These are phyloP conservation scores for Pteronura brasiliensis DNA, from an alignment of 2,113 vertebrate species.

Conservation along the genomic window DNA sequence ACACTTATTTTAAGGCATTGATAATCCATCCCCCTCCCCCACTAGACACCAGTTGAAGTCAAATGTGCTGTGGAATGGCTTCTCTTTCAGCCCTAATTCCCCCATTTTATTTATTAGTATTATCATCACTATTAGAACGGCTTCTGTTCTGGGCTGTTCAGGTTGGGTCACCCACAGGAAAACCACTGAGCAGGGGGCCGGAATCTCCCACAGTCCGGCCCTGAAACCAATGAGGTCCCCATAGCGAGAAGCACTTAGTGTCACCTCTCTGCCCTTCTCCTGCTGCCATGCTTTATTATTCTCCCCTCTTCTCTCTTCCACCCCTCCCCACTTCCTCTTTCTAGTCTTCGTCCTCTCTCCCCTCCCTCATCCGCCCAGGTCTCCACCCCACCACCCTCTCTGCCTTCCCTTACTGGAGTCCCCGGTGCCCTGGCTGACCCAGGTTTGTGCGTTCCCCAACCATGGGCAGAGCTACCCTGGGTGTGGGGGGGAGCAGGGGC, in stretches of 20 bases:
- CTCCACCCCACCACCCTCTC: neutral
- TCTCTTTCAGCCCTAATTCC: conserved; percentile 20
- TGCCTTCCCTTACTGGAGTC: neutral
- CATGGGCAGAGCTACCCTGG: neutral
- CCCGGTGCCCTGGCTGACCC: neutral
- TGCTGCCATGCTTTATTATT: neutral
- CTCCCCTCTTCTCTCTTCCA: neutral
- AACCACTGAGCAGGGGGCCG: neutral
- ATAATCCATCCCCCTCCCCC: neutral
- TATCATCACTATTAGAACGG: neutral
- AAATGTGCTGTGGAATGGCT: neutral
- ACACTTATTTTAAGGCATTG: neutral
- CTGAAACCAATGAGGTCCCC: neutral
- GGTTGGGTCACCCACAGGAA: neutral
- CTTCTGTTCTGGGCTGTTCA: conserved; percentile 10
- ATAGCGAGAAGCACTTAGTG: accelerated
- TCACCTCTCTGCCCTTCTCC: neutral
- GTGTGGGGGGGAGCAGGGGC: too few relatives aligned
- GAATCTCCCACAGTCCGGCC: neutral
- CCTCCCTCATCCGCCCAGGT: accelerated
- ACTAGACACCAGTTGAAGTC: neutral
- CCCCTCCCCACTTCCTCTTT: neutral
- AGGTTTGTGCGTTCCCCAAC: neutral
- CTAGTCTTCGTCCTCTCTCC: neutral
- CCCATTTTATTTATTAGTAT: conserved; percentile 47